Conservation (phyloP, 2,888 invertebrate species). For the Taenaris catops region DNA sequence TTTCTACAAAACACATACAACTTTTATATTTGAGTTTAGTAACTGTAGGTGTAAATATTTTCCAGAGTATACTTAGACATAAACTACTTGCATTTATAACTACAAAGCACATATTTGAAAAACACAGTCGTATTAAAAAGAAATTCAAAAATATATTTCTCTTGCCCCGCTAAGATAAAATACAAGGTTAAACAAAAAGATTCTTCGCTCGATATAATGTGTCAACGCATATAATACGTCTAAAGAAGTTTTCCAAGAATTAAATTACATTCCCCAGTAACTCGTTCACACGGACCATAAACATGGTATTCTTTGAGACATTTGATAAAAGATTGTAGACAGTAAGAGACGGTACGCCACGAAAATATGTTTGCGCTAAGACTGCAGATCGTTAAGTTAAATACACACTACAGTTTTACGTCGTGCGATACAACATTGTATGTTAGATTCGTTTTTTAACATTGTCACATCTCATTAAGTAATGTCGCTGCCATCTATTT, state of each 20-base stretch:
- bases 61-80: too few species aligned
- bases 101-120: too few species aligned
- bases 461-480: conserved; percentile 12
- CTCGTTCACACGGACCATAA: conserved; percentile 26
- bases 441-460: conserved; percentile 14
- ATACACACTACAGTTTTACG: conserved; percentile 22
- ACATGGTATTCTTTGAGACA: conserved; percentile 29
- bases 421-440: too few species aligned
- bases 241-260: conserved; percentile 19
- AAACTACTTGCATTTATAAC: too few species aligned
- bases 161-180: too few species aligned
- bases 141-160: too few species aligned
- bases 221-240: conserved; percentile 8
- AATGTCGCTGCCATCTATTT: too few species aligned
- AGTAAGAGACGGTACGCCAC: conserved; percentile 32
- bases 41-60: too few species aligned
- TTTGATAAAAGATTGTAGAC: conserved; percentile 33
- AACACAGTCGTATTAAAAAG: too few species aligned
- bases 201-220: not conserved
- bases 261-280: conserved; percentile 27
- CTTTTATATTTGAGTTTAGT: too few species aligned
- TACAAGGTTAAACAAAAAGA: too few species aligned
- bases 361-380: conserved; percentile 56
- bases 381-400: conserved; percentile 23
- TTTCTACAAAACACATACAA: too few species aligned